These are phyloP conservation scores for Camponotus pennsylvanicus DNA, from an alignment of 1,140 invertebrate species.

Conservation along the genomic window DNA sequence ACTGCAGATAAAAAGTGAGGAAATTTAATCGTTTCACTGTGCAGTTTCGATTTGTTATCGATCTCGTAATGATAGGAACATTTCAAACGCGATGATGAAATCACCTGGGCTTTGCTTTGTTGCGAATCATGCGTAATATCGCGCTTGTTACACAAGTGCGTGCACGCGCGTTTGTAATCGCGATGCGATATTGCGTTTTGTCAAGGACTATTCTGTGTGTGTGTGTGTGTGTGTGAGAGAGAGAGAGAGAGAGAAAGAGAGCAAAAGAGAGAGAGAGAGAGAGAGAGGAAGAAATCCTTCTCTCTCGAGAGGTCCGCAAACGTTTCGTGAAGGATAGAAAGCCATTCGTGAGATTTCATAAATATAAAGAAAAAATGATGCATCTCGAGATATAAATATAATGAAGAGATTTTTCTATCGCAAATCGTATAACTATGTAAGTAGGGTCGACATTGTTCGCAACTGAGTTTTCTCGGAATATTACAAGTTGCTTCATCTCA, in stretches of 20 bases:
- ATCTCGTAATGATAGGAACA: not conserved
- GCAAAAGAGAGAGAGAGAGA: too few species aligned
- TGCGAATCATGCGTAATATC: conserved; percentile 23
- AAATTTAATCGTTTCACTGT: not conserved
- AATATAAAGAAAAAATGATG: conserved; percentile 27
- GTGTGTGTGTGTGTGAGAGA: too few species aligned
- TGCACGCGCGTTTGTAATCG: conserved; percentile 16
- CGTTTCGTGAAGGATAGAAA: conserved; percentile 16
- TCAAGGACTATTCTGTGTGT: not conserved
- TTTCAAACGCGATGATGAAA: conserved; percentile 17
- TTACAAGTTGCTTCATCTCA: conserved; percentile 5
- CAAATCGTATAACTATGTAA: conserved; percentile 29
- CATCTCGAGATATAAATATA: conserved; percentile 17
- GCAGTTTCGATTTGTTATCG: not conserved
- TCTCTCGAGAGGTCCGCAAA: not conserved
- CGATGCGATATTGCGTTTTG: conserved; percentile 37
- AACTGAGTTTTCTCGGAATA: conserved; percentile 1
- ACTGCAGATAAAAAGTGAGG: not conserved
- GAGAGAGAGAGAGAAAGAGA: too few species aligned
- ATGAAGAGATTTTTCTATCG: conserved; percentile 45
- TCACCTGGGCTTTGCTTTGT: conserved; percentile 4
- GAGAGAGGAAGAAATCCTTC: not conserved
- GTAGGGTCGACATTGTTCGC: not conserved
- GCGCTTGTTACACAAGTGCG: not conserved
- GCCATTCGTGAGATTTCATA: conserved; percentile 24